phyloP scores from a whole-genome alignment of 1,140 invertebrate species.

The Adoxophyes honmai region DNA sequence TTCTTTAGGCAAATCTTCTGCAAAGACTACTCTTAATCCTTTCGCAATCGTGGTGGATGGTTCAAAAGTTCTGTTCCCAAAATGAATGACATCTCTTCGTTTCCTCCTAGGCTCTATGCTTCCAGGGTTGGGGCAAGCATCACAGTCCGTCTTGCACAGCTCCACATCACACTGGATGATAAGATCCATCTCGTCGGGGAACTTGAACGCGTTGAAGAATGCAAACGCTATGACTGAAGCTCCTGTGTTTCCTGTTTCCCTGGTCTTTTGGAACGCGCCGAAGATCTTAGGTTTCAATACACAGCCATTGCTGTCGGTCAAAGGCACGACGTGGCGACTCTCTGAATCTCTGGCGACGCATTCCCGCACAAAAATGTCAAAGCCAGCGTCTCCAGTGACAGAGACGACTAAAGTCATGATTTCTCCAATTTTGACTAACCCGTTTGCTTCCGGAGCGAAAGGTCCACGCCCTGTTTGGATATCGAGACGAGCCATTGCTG shows the following conservation, averaged over 20 bases:
- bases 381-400: constrained; percentile 87
- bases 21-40: constrained; percentile 81
- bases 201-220: constrained; percentile 92
- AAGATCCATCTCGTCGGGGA: constrained; percentile 92
- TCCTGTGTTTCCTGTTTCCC: constrained; percentile 84
- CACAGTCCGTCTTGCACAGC: constrained; percentile 88
- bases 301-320: constrained; percentile 89
- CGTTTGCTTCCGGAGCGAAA: constrained; percentile 85
- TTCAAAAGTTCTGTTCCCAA: constrained; percentile 71
- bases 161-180: constrained; percentile 91
- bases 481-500: constrained; percentile 87
- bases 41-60: constrained; percentile 80
- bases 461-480: constrained; percentile 89
- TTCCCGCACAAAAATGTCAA: constrained; percentile 87
- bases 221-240: constrained; percentile 88
- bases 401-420: constrained; percentile 89
- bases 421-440: constrained; percentile 90
- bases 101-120: constrained; percentile 82
- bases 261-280: constrained; percentile 88
- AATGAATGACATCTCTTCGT: constrained; percentile 70
- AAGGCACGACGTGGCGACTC: constrained; percentile 80
- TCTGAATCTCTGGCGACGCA: constrained; percentile 85
- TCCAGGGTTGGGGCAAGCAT: constrained; percentile 83
- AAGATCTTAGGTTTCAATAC: constrained; percentile 90
- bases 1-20: constrained; percentile 77